phyloP scores from a whole-genome alignment of 2,113 vertebrate species.

The Lathamus discolor region DNA sequence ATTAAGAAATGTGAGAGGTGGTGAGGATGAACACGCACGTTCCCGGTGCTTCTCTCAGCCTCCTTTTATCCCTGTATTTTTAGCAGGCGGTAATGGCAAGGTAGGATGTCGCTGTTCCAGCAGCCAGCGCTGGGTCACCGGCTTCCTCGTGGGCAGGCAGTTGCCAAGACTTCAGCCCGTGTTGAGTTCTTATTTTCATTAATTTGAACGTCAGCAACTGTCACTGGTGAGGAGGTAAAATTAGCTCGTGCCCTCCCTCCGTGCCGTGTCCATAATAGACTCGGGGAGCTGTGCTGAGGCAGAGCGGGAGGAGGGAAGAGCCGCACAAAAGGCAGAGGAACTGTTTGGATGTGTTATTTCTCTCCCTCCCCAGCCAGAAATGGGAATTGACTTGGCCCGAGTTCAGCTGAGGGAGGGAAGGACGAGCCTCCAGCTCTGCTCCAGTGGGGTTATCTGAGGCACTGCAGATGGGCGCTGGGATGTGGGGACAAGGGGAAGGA shows the following conservation, averaged over 20 bases:
- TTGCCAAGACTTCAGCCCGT: slow-evolving; percentile 52
- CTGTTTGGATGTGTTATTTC: not conserved
- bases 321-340: slow-evolving; percentile 29
- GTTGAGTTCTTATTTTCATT: slow-evolving; percentile 61
- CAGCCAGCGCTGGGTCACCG: slow-evolving; percentile 43
- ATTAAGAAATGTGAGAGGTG: not conserved
- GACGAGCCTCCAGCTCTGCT: not conserved
- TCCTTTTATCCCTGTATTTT: slow-evolving; percentile 26
- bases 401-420: slow-evolving; percentile 13
- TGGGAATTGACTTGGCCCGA: slow-evolving; percentile 22
- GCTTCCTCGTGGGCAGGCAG: slow-evolving; percentile 57
- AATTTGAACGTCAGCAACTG: slow-evolving; percentile 58
- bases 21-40: not conserved
- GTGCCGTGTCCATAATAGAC: not conserved
- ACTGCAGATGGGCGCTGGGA: not conserved
- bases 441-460: slow-evolving; percentile 10
- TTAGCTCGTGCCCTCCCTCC: slow-evolving; percentile 32
- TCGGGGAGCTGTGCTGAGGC: slow-evolving; percentile 15
- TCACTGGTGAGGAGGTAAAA: slow-evolving; percentile 58
- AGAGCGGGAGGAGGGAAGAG: slow-evolving; percentile 3
- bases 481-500: not conserved
- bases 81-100: not conserved
- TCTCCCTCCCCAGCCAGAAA: slow-evolving; percentile 27
- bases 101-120: not conserved
- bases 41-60: not conserved